These are phyloP conservation scores for Pseudococcus jackbeardsleyi DNA, from an alignment of 2,888 invertebrate species.

Conservation along the genomic window DNA sequence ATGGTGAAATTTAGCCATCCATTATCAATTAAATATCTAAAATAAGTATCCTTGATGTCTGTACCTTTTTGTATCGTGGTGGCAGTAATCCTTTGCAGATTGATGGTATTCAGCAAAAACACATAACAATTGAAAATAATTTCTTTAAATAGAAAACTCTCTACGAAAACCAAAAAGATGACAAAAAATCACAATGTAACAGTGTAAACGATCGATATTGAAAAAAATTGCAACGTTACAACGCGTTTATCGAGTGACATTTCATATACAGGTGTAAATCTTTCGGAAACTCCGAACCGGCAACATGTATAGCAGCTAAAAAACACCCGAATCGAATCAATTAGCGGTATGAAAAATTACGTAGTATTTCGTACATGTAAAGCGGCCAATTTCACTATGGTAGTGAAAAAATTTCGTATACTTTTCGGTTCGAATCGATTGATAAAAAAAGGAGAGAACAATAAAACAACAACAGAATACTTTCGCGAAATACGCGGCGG, in stretches of 20 bases:
- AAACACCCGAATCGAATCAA: not conserved
- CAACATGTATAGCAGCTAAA: not conserved
- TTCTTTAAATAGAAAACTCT: not conserved
- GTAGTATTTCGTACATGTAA: not conserved
- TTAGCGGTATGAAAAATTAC: not conserved
- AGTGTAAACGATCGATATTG: constrained; percentile 21
- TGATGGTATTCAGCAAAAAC: constrained; percentile 16
- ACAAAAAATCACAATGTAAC: constrained; percentile 11
- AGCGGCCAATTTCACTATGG: not conserved
- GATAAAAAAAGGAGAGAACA: not conserved
- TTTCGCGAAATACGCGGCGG: constrained; percentile 8
- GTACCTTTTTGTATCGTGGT: constrained; percentile 17
- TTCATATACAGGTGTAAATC: not conserved
- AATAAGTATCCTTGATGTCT: too few relatives aligned
- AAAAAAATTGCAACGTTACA: constrained; percentile 20
- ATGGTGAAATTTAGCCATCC: not conserved
- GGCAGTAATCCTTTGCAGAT: not conserved
- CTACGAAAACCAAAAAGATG: not conserved
- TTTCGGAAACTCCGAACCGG: not conserved
- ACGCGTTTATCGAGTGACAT: not conserved
- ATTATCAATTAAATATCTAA: too few relatives aligned
- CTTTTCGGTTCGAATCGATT: constrained; percentile 17
- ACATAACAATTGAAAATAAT: not conserved
- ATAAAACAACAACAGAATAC: constrained; percentile 29
- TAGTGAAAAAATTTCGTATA: not conserved